Conservation (phyloP, 2,888 invertebrate species). For the Drosophila peninsularis region DNA sequence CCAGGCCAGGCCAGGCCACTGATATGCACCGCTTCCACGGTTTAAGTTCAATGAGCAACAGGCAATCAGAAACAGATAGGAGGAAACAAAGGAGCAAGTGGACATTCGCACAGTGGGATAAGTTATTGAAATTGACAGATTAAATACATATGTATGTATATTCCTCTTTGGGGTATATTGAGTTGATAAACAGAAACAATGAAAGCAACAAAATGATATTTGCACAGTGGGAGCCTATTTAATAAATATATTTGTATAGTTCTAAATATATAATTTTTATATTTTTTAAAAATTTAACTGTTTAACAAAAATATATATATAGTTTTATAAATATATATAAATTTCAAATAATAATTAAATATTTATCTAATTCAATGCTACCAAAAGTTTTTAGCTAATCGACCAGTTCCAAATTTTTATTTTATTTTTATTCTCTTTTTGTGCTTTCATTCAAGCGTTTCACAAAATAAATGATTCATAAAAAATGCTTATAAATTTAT, state of each 20-base stretch:
- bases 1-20: slow-evolving; percentile 17
- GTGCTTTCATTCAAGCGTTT: neutral
- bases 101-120: slow-evolving; percentile 17
- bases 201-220: neutral
- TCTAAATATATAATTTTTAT: neutral
- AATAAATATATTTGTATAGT: neutral
- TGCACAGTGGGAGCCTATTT: no score
- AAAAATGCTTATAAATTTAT: neutral
- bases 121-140: neutral
- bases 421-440: neutral
- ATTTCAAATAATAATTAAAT: neutral
- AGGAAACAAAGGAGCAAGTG: neutral
- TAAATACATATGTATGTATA: no score
- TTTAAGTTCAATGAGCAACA: slow-evolving; percentile 64
- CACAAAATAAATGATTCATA: slow-evolving; percentile 5
- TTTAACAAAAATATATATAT: neutral
- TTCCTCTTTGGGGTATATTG: no score
- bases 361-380: neutral
- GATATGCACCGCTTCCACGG: slow-evolving; percentile 18
- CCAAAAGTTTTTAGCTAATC: neutral
- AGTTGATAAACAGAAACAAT: neutral
- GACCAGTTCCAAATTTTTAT: neutral
- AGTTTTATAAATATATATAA: no score
- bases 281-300: neutral
- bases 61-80: slow-evolving; percentile 55